Evolutionary conservation across 2,113 vertebrate species (phyloP).

Genomic region (Psittacus erithacus): DNA sequence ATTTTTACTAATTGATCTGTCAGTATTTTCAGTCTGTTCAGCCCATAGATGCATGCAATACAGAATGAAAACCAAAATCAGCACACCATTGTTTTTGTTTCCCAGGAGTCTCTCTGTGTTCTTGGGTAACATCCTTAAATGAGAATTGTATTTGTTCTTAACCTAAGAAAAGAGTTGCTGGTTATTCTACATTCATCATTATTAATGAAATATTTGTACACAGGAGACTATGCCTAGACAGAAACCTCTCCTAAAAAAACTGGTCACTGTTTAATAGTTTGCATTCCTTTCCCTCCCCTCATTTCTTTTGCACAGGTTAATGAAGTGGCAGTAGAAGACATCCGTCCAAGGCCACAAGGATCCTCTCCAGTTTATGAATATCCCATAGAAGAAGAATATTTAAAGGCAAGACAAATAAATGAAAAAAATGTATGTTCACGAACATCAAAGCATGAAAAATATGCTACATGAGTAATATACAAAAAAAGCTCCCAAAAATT

Average conservation of each 20-base stretch:
- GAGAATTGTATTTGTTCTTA: background rate
- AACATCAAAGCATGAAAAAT: background rate
- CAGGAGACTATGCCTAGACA: background rate
- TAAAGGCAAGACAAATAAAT: slow-evolving; percentile 73
- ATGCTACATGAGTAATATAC: background rate
- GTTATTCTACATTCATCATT: background rate
- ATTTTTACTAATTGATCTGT: background rate
- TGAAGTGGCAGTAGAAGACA: slow-evolving; percentile 82
- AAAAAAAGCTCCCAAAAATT: background rate
- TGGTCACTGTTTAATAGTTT: background rate
- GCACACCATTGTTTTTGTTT: background rate
- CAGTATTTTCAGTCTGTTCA: background rate
- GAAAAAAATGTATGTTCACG: background rate
- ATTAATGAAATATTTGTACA: background rate
- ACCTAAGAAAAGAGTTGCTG: background rate
- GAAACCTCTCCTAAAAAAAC: background rate
- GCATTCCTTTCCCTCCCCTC: background rate
- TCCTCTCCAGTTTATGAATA: slow-evolving; percentile 94
- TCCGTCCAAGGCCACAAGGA: slow-evolving; percentile 93
- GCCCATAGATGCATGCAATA: background rate
- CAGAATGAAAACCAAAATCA: background rate
- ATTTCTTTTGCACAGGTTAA: slow-evolving; percentile 76
- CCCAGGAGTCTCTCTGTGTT: background rate
- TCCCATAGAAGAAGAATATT: slow-evolving; percentile 77
- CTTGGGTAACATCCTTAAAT: background rate